Percentiles rank a stretch among this genome's conserved stretches.
Evolutionary conservation across 2,113 vertebrate species (phyloP).

Genomic region (Octodon degus): DNA sequence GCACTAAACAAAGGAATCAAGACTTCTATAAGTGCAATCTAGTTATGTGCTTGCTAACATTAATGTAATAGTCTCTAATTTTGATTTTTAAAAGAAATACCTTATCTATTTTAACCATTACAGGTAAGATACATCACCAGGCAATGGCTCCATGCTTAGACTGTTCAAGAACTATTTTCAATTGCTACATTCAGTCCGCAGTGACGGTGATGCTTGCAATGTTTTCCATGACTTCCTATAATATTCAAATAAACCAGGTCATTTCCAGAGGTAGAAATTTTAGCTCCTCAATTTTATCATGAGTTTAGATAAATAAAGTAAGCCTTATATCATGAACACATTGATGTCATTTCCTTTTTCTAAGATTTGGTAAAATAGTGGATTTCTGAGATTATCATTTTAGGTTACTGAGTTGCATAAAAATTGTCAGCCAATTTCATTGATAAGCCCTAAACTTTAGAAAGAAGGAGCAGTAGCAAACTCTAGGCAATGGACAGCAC

Average conservation of each 20-base stretch:
- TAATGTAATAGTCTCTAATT: neutral
- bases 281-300: neutral
- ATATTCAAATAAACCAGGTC: neutral
- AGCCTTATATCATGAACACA: neutral
- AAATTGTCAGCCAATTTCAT: neutral
- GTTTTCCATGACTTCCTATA: neutral
- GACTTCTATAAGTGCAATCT: neutral
- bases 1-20: neutral
- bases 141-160: neutral
- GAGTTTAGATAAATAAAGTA: neutral
- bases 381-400: neutral
- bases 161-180: neutral
- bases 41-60: neutral
- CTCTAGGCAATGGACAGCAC: neutral
- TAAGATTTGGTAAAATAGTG: neutral
- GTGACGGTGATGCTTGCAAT: neutral
- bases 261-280: slow-evolving; percentile 27
- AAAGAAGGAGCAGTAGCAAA: neutral
- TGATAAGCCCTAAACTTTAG: neutral
- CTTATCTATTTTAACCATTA: neutral
- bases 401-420: neutral
- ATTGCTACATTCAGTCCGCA: neutral
- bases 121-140: neutral
- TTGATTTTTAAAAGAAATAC: neutral
- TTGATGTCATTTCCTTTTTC: neutral